A percentile compares a stretch with the other conserved stretches of the same genome.
Evolutionary conservation across 2,888 invertebrate genomes (phyloP).

Genomic region (Drosophila dives): DNA sequence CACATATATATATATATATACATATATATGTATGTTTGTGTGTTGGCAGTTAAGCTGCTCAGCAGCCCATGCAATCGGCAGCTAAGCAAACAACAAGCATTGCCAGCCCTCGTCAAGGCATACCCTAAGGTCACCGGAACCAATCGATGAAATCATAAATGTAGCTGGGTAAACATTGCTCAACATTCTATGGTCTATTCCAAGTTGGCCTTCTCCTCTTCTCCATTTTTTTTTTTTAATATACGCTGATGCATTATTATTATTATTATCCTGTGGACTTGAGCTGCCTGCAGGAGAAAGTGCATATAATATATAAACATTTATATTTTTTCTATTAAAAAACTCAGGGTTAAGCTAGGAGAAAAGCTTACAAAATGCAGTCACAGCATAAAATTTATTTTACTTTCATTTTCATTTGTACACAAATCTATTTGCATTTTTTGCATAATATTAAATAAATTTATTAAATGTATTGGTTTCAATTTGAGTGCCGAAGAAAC

Average conservation of each 20-base stretch:
- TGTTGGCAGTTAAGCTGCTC: conserved; percentile 73
- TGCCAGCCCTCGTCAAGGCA: conserved; percentile 27
- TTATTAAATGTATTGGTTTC: too few relatives aligned
- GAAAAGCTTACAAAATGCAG: neutral
- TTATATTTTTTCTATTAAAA: neutral
- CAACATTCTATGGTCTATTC: neutral
- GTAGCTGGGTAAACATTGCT: conserved; percentile 11
- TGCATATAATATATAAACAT: neutral
- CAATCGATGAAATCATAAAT: conserved; percentile 39
- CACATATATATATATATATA: conserved; percentile 16
- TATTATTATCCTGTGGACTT: neutral
- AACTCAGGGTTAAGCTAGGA: neutral
- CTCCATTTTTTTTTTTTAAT: neutral
- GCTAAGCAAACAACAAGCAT: conserved; percentile 70
- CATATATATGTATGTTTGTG: conserved; percentile 23
- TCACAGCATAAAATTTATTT: too few relatives aligned
- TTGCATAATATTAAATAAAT: too few relatives aligned
- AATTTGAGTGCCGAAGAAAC: too few relatives aligned
- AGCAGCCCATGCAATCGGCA: conserved; percentile 61
- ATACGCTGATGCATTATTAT: neutral
- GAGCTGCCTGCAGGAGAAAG: neutral
- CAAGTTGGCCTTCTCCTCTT: neutral
- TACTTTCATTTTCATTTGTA: too few relatives aligned
- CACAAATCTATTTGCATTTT: too few relatives aligned
- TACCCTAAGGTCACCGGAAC: conserved; percentile 56